Conservation (phyloP, 2,113 vertebrate genomes). For the Propithecus coquereli region DNA sequence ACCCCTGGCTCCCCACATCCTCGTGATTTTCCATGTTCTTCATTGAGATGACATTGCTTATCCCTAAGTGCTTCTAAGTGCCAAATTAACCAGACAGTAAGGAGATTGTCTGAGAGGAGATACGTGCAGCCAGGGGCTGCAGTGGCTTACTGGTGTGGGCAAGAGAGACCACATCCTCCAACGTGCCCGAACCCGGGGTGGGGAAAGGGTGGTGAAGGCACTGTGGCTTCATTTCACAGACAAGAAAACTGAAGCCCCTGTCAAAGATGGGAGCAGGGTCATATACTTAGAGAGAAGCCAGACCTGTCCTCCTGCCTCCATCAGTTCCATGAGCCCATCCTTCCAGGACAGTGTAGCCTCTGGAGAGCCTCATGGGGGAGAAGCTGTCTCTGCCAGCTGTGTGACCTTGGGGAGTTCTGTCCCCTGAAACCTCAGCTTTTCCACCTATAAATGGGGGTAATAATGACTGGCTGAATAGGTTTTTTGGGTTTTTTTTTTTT, state of each 20-base stretch:
- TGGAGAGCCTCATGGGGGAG: neutral
- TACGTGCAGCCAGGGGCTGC: neutral
- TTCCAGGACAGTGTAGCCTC: neutral
- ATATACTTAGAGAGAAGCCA: neutral
- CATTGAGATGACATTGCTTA: slow-evolving; percentile 14
- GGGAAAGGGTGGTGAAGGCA: neutral
- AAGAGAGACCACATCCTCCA: neutral
- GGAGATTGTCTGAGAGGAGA: neutral
- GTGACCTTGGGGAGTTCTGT: neutral
- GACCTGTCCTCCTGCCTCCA: neutral
- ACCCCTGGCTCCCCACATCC: neutral
- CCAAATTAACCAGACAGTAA: neutral
- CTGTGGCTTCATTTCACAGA: neutral
- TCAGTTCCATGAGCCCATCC: neutral
- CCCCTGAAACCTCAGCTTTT: neutral
- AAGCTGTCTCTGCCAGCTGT: neutral
- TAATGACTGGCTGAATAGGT: neutral
- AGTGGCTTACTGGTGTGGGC: neutral
- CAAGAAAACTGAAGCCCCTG: neutral
- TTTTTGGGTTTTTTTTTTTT: neutral
- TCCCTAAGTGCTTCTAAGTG: neutral
- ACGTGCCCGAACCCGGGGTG: accelerated
- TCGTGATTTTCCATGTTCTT: neutral
- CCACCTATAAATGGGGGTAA: neutral
- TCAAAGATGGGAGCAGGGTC: neutral